These are phyloP conservation scores for Macropis europaea DNA, from an alignment of 2,888 invertebrate species.

Conservation along the genomic window DNA sequence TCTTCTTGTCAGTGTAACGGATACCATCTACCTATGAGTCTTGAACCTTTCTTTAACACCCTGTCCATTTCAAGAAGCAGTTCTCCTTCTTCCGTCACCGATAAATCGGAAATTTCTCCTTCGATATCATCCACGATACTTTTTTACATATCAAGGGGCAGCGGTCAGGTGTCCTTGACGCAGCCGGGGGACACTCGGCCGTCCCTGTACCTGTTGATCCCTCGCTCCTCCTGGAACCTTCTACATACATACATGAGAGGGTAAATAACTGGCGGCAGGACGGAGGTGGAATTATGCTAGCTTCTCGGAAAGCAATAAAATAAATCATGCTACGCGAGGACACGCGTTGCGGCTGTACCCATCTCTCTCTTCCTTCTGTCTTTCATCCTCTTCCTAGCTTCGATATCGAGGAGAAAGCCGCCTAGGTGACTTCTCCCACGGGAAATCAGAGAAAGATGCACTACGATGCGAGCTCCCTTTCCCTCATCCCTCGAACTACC, in stretches of 20 bases:
- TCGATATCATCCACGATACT: neutral
- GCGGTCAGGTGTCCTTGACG: conserved; percentile 3
- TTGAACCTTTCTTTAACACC: too few species aligned
- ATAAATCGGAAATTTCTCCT: neutral
- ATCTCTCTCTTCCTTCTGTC: conserved; percentile 33
- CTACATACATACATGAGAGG: too few species aligned
- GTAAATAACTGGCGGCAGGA: conserved; percentile 56
- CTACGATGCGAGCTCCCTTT: conserved; percentile 54
- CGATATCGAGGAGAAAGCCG: conserved; percentile 40
- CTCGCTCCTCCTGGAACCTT: too few species aligned
- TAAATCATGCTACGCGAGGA: conserved; percentile 69
- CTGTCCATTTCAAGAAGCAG: too few species aligned
- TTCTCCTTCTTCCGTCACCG: too few species aligned
- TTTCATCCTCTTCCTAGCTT: conserved; percentile 31
- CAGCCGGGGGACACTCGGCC: conserved; percentile 39
- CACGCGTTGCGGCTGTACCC: conserved; percentile 48
- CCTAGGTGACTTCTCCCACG: conserved; percentile 67
- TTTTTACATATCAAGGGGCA: neutral
- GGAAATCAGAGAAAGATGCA: conserved; percentile 78
- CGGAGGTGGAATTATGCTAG: conserved; percentile 63
- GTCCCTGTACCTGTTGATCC: conserved; percentile 22
- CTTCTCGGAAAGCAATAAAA: conserved; percentile 67
- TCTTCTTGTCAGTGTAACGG: too few species aligned
- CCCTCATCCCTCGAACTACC: conserved; percentile 13
- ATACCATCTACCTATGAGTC: too few species aligned